A percentile compares a stretch with the other conserved stretches of the same genome.
These are phyloP conservation scores for Oxyruncus cristatus DNA, from an alignment of 2,113 vertebrate species.

Conservation along the genomic window DNA sequence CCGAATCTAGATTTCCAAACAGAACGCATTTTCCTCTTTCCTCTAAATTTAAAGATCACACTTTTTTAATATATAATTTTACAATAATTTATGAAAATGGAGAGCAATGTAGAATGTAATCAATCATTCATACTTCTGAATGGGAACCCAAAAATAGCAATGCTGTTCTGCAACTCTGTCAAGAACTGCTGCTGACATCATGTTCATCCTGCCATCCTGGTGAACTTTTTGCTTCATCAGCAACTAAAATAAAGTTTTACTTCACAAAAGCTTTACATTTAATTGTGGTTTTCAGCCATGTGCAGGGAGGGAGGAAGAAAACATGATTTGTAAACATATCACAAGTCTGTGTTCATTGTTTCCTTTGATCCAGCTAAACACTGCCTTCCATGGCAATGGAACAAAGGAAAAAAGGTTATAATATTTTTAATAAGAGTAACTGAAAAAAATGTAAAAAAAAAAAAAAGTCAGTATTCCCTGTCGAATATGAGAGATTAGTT, in stretches of 20 bases:
- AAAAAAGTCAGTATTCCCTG: not conserved
- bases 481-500: not conserved
- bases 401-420: not conserved
- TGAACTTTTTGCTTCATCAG: slow-evolving; percentile 52
- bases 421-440: not conserved
- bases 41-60: slow-evolving; percentile 15
- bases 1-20: not conserved
- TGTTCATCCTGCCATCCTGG: not conserved
- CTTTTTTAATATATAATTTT: slow-evolving; percentile 42
- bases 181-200: slow-evolving; percentile 48
- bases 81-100: slow-evolving; percentile 53
- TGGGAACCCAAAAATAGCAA: slow-evolving; percentile 51
- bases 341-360: not conserved
- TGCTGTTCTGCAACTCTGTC: slow-evolving; percentile 51
- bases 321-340: not conserved
- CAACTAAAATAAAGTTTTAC: slow-evolving; percentile 29
- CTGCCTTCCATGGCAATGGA: not conserved
- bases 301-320: not conserved
- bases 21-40: not conserved
- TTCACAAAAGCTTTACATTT: slow-evolving; percentile 30
- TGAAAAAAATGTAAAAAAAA: not conserved
- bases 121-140: slow-evolving; percentile 59
- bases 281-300: slow-evolving; percentile 23
- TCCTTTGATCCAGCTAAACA: not conserved
- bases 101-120: slow-evolving; percentile 35